Evolutionary conservation across 2,797 vertebrate genomes (phyloP), one percentile per base, ranked within the genome.

Genomic region (Crenuchus spilurus): DNA sequence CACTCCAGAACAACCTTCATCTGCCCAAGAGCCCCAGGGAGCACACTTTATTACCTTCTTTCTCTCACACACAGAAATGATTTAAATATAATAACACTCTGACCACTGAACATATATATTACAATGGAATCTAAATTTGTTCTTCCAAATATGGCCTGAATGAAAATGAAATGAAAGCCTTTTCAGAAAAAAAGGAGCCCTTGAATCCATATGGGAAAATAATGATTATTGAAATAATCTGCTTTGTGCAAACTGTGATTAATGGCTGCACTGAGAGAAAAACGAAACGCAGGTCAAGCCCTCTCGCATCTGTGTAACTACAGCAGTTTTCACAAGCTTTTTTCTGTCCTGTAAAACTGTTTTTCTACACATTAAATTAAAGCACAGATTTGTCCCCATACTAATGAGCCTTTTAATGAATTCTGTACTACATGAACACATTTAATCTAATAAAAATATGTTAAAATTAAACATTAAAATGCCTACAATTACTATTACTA

Each of bases 1-100:
- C 84, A 61, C 61, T 57, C 76, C 82, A 74, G 71, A 33, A 3
- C 42, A 35, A 68, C 86, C 87, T 88, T 89, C 82, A 89, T 91
- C 84, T 85, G 51, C 44, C 66, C 60, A 39, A 57, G 61, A 76
- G 71, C 78, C 84, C 58, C 58, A 41, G 0, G 76, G 81, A 70
- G 52, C 48, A 37, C 8, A 64, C 80, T 84, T 83, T 84, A 84
- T 86, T 85, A 52, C 67, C 44, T 77, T 76, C 9, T 30, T 39
- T 20, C 37, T 30, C 16, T 42, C 22, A 4, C 39, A 13, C 9
- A 57, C n/a, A 71, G 33, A 51, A 66, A 71, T 33, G 31, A 66
- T 71, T 72, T 62, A 78, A 77, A 75, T 70, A 66, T 66, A 58
- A 70, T 58, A 54, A 26, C 24, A 30, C 31, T 55, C 60, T 28